These are phyloP conservation scores for Therioaphis trifolii DNA, from an alignment of 2,888 invertebrate genomes.

Conservation along the genomic window DNA sequence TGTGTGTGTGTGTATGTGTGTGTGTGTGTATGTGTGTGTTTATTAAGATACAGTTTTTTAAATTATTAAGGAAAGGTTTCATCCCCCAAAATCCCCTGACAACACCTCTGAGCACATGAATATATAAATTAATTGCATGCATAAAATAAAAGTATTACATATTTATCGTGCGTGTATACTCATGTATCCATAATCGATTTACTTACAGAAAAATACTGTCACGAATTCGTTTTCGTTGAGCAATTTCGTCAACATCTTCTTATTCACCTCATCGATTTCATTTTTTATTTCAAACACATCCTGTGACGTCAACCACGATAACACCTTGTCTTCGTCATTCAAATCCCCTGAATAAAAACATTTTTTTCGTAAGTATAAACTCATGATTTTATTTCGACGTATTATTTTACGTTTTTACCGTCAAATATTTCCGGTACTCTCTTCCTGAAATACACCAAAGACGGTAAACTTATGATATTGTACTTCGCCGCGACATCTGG, in stretches of 20 bases:
- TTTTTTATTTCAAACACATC: slow-evolving; percentile 95
- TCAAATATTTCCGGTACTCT: slow-evolving; percentile 88
- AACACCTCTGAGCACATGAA: too few species aligned
- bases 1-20: too few species aligned
- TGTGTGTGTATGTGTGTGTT: too few species aligned
- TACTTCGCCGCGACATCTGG: slow-evolving; percentile 84
- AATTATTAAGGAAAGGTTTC: too few species aligned
- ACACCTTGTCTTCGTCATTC: slow-evolving; percentile 84
- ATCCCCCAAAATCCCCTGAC: too few species aligned
- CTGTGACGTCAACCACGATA: slow-evolving; percentile 91
- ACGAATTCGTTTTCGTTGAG: slow-evolving; percentile 94
- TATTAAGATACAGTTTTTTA: too few species aligned
- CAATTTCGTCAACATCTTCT: slow-evolving; percentile 94
- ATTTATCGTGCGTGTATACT: too few species aligned
- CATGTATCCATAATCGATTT: too few species aligned
- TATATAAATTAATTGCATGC: too few species aligned
- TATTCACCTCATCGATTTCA: slow-evolving; percentile 96
- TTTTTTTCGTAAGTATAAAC: background rate
- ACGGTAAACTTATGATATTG: slow-evolving; percentile 85
- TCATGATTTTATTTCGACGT: background rate
- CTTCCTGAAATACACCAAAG: slow-evolving; percentile 87
- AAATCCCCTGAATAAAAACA: slow-evolving; percentile 74
- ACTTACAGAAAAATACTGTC: slow-evolving; percentile 95
- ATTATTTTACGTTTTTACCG: slow-evolving; percentile 68
- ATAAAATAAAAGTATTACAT: too few species aligned